Conservation (phyloP, 1,140 invertebrate genomes). For the Drosophila ogumai region DNA sequence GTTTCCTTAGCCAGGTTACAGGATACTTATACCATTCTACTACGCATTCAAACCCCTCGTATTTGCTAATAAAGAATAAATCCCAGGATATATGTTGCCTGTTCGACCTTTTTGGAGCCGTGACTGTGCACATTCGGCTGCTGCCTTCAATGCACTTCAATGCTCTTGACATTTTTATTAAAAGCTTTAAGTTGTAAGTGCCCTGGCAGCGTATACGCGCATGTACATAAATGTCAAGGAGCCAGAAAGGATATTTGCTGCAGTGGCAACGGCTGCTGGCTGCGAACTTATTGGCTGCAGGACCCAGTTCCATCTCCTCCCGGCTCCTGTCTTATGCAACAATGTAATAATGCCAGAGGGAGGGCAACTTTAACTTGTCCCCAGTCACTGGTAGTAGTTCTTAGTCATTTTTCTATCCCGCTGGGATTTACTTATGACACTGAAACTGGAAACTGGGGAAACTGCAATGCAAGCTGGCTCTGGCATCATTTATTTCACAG, state of each 20-base stretch:
- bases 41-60: slow-evolving; percentile 1
- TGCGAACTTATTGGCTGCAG: slow-evolving; percentile 78
- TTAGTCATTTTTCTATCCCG: slow-evolving; percentile 67
- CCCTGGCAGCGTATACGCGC: slow-evolving; percentile 31
- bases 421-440: slow-evolving; percentile 63
- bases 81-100: slow-evolving; percentile 1
- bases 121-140: slow-evolving; percentile 28
- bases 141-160: slow-evolving; percentile 66
- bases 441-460: slow-evolving; percentile 57
- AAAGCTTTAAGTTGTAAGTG: slow-evolving; percentile 81
- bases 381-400: slow-evolving; percentile 37
- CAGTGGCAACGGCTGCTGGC: slow-evolving; percentile 57
- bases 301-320: slow-evolving; percentile 11
- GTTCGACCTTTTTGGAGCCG: slow-evolving; percentile 22
- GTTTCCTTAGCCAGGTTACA: too few relatives aligned
- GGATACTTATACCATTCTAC: background rate
- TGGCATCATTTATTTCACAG: slow-evolving; percentile 65
- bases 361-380: slow-evolving; percentile 64
- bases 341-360: slow-evolving; percentile 78
- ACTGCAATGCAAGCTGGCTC: slow-evolving; percentile 43
- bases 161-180: slow-evolving; percentile 82
- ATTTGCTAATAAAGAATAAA: slow-evolving; percentile 21
- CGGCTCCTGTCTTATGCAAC: slow-evolving; percentile 60
- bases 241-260: slow-evolving; percentile 65
- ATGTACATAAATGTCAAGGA: slow-evolving; percentile 61